Evolutionary conservation across 2,113 vertebrate species (phyloP), one percentile per base, ranked within the genome.

Genomic region (Nothocercus nigrocapillus): DNA sequence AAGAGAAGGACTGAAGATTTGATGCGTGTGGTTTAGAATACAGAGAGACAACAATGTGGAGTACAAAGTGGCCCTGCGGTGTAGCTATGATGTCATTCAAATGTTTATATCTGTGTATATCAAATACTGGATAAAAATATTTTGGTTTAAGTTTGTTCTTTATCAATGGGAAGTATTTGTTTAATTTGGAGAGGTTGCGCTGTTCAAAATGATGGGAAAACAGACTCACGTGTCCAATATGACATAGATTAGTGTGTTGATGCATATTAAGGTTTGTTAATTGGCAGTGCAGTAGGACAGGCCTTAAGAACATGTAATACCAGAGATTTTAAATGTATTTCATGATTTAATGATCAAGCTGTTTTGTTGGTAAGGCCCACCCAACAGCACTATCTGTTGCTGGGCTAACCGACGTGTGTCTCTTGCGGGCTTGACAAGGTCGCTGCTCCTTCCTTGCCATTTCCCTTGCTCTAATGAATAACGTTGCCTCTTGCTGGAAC

Each of bases 1-100:
- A 69, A 68, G 78, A 82, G 78, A 87, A 85, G 68, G 61, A 93
- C 53, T 79, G 66, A 93, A 91, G 53, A 58, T 88, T 92, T 95
- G 94, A 90, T 95, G 61, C 73, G 86, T 84, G 80, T 90, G 85
- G 88, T 90, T 89, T 86, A 84, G 77, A 94, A 90, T 88, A 86
- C 34, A 66, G 83, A 73, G 76, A 84, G 90, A 92, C 88, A 82
- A 88, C 73, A 62, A 88, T 75, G 53, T 79, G 64, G 80, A 58
- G 44, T 40, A 19, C 62, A 53, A 88, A 81, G 38, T 75, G 21
- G 30, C 42, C 12, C 67, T 79, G 19, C 45, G 24, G 56, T 32
- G 12, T 1, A 0, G 75, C 13, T 7, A 4, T 86, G 44, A 85
- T 87, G 93, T 82, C 92, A 84, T 73, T 64, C 44, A 72, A 78